Evolutionary conservation across 2,888 invertebrate species (phyloP).

Genomic region (Lingula anatina): DNA sequence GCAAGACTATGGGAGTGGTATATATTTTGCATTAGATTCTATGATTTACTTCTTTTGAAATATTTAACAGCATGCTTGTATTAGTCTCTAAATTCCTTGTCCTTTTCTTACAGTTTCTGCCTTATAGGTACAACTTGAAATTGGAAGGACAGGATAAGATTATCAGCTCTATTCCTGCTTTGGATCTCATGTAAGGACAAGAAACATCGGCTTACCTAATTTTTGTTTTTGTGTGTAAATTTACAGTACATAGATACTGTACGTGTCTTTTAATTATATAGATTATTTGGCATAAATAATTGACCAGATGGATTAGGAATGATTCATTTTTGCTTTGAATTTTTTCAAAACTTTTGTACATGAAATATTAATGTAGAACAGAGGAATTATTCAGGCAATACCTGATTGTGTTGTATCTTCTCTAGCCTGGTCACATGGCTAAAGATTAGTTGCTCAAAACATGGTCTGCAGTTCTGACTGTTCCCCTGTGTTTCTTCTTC

Average conservation of each 20-base stretch:
- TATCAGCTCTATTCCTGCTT: slow-evolving; percentile 44
- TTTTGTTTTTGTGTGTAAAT: too few relatives aligned
- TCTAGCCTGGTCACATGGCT: too few relatives aligned
- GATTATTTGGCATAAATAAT: neutral
- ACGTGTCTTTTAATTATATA: neutral
- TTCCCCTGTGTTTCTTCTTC: neutral
- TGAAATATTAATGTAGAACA: neutral
- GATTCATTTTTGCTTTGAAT: neutral
- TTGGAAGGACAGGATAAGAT: slow-evolving; percentile 43
- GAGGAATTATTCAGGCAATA: neutral
- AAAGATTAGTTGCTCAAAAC: too few relatives aligned
- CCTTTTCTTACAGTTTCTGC: slow-evolving; percentile 30
- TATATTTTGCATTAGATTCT: too few relatives aligned
- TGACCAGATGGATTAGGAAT: neutral
- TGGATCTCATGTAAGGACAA: slow-evolving; percentile 44
- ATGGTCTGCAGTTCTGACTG: neutral
- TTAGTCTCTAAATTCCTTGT: neutral
- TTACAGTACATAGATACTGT: too few relatives aligned
- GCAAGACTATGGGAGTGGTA: too few relatives aligned
- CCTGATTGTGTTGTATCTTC: neutral
- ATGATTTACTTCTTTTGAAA: neutral
- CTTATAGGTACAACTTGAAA: slow-evolving; percentile 43
- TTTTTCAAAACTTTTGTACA: neutral
- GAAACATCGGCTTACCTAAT: too few relatives aligned
- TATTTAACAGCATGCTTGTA: neutral